phyloP scores from a whole-genome alignment of 2,113 vertebrate genomes.

The Chunga burmeisteri region DNA sequence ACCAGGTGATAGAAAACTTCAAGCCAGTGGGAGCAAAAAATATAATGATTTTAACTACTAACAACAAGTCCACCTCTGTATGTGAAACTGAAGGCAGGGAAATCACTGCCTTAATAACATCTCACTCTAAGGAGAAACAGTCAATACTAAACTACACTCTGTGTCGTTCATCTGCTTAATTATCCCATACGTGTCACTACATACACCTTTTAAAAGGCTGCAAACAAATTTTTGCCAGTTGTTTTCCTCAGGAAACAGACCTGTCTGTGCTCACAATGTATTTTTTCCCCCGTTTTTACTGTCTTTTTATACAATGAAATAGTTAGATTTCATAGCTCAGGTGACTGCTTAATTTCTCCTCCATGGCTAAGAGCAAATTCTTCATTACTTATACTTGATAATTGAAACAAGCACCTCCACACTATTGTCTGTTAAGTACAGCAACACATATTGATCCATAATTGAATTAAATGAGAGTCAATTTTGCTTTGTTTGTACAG shows the following conservation, averaged over 20 bases:
- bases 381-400: neutral
- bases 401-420: neutral
- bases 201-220: neutral
- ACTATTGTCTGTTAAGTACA: neutral
- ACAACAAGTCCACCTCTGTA: neutral
- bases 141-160: neutral
- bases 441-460: neutral
- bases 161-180: neutral
- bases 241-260: neutral
- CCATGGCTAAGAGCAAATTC: neutral
- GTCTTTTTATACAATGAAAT: neutral
- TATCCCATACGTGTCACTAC: neutral
- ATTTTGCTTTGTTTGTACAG: neutral
- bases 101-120: neutral
- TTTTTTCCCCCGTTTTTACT: neutral
- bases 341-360: constrained; percentile 7
- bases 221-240: neutral
- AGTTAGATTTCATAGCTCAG: constrained; percentile 12
- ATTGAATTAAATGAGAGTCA: constrained; percentile 1
- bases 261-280: neutral
- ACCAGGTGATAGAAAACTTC: neutral
- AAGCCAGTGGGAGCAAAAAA: neutral
- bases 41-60: neutral
- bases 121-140: neutral
- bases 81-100: neutral